Base-by-base conservation (phyloP, 2,113 vertebrate genomes). In the Calonectris borealis region DNA sequence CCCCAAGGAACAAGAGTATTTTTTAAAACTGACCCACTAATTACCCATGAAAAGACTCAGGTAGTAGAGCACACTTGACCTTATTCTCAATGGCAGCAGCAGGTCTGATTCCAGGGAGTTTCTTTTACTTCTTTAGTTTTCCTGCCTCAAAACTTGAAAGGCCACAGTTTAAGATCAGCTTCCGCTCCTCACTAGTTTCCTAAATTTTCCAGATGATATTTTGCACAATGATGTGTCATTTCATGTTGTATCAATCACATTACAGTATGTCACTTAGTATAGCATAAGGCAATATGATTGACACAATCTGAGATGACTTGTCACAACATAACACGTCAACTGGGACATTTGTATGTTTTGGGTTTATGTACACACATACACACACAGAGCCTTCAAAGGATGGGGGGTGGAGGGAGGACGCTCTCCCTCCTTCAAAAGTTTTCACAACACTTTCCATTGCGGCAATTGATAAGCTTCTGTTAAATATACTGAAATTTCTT, bases 141-240 rank as follows among this genome's bases (percentile, higher is more conserved):
- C 20, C 68, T 70, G 31, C 38, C 48, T 79, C 58, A 86, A 62
- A 91, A 94, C 82, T 69, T 87, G 70, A 89, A 97, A 94, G 62
- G 69, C 78, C 51, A 83, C 49, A 88, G 77, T 46, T 29, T 40
- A 77, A 84, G 69, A 95, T 62, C 73, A 71, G 60, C 40, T 94
- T 84, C 32, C 0, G 6, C 73, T 96, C 77, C 88, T 94, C 24
- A 5, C 84, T 49, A 96, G 75, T 87, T 97, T 94, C 94, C 94
- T 93, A 93, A 96, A 89, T 97, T 97, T 98, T 98, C 96, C 97
- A 96, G 96, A 97, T 98, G 96, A 97, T 97, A 97, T 97, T 98
- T 98, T 95, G 49, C 86, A 97, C 97, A 94, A 96, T 75, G 76
- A 95, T 95, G 86, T 98, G 98, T 97, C 98, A 97, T 96, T 96